Evolutionary conservation across 2,797 vertebrate genomes (phyloP).

Genomic region (Gymnoscopelus microlampas): DNA sequence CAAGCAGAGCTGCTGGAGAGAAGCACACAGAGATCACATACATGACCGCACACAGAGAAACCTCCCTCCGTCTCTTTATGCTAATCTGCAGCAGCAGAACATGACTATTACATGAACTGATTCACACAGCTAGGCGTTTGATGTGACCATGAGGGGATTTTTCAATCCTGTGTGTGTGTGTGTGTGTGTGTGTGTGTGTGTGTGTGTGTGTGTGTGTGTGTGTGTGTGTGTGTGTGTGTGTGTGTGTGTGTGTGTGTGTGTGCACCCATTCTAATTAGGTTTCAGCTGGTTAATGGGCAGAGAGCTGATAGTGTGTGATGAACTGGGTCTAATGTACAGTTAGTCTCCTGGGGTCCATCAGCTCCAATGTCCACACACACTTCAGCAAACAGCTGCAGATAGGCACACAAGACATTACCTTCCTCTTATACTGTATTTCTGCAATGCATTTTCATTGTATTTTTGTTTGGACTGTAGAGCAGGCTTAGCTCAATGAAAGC

Average conservation of each 20-base stretch:
- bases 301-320: conserved; percentile 51
- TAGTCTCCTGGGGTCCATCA: conserved; percentile 32
- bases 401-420: neutral
- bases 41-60: neutral
- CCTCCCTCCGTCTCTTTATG: conserved; percentile 1
- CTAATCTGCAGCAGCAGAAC: conserved; percentile 28
- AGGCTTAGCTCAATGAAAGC: too few species aligned
- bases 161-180: conserved; percentile 11
- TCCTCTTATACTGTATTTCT: too few species aligned
- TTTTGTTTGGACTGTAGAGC: neutral
- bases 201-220: conserved; percentile 7
- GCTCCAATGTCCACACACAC: conserved; percentile 28
- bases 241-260: neutral
- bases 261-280: conserved; percentile 48
- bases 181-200: conserved; percentile 1
- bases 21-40: conserved; percentile 7
- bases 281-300: conserved; percentile 46
- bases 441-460: neutral
- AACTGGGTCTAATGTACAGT: conserved; percentile 40
- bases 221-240: conserved; percentile 1
- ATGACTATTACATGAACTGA: conserved; percentile 14
- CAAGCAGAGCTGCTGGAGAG: neutral
- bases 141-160: conserved; percentile 20
- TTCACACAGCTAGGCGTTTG: conserved; percentile 2
- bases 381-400: conserved; percentile 16